Percentiles rank a stretch among this genome's conserved stretches.
Evolutionary conservation across 1,140 invertebrate genomes (phyloP).

Genomic region (Gryon sp.): DNA sequence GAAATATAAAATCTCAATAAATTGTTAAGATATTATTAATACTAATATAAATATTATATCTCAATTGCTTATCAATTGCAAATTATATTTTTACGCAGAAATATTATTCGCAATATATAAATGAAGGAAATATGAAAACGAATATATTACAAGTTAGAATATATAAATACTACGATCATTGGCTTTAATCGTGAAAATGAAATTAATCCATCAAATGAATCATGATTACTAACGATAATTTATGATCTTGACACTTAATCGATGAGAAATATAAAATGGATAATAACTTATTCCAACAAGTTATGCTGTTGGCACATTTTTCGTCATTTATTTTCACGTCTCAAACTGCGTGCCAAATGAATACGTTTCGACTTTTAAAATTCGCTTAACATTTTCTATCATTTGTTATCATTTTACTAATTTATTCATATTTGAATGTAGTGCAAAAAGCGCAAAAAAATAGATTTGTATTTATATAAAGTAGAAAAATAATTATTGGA

Average conservation of each 20-base stretch:
- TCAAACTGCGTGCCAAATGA: conserved; percentile 34
- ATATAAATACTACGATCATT: neutral
- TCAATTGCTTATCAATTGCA: too few species aligned
- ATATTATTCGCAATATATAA: too few species aligned
- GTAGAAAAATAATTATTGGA: too few species aligned
- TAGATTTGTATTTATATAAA: too few species aligned
- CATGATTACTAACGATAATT: conserved; percentile 7
- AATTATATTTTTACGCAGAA: too few species aligned
- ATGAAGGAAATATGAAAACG: too few species aligned
- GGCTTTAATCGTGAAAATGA: neutral
- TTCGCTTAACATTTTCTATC: neutral
- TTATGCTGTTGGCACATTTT: conserved; percentile 25
- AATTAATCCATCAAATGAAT: conserved; percentile 4
- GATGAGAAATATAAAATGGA: conserved; percentile 21
- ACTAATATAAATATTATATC: too few species aligned
- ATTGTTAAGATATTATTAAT: too few species aligned
- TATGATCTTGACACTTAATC: conserved; percentile 14
- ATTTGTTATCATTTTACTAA: neutral
- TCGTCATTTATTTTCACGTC: conserved; percentile 24
- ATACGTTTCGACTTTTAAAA: conserved; percentile 1
- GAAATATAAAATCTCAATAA: too few species aligned
- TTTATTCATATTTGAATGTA: too few species aligned
- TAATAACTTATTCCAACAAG: conserved; percentile 9
- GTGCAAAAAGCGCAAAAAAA: too few species aligned
- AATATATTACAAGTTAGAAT: too few species aligned